Percentiles rank a stretch among this genome's conserved stretches.
Conservation (phyloP, 2,113 vertebrate genomes). For the Periophthalmus modestus region DNA sequence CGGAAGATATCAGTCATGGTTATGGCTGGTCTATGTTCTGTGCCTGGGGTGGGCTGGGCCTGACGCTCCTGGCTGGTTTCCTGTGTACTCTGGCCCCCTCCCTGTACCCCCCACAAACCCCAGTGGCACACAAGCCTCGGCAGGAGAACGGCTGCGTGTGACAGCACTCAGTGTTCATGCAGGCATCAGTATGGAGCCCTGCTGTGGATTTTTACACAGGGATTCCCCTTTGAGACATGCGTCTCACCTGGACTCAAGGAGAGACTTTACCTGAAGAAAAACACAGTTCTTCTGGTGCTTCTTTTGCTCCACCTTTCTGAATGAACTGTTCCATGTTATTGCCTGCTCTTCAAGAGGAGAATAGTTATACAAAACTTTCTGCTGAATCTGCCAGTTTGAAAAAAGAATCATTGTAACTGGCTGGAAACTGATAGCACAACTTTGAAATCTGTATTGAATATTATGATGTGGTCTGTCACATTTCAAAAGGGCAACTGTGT, state of each 20-base stretch:
- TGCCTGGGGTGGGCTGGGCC: slow-evolving; percentile 96
- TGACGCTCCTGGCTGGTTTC: slow-evolving; percentile 96
- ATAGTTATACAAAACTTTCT: slow-evolving; percentile 49
- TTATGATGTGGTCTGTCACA: slow-evolving; percentile 59
- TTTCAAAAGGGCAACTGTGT: slow-evolving; percentile 71
- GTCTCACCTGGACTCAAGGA: slow-evolving; percentile 39
- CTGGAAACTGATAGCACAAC: slow-evolving; percentile 65
- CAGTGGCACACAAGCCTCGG: slow-evolving; percentile 92
- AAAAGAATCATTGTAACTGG: slow-evolving; percentile 49
- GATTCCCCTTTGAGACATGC: slow-evolving; percentile 44
- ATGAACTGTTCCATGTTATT: slow-evolving; percentile 70
- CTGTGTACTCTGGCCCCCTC: slow-evolving; percentile 98
- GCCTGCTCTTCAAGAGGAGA: slow-evolving; percentile 66
- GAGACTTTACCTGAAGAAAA: slow-evolving; percentile 60
- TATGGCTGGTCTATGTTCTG: slow-evolving; percentile 99
- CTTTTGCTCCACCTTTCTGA: slow-evolving; percentile 47
- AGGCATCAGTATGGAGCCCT: slow-evolving; percentile 41
- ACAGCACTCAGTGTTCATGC: slow-evolving; percentile 56
- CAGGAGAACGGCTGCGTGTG: slow-evolving; percentile 91
- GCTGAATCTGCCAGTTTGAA: slow-evolving; percentile 52
- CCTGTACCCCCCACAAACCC: slow-evolving; percentile 88
- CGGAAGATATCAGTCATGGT: slow-evolving; percentile 96
- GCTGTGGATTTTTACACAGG: slow-evolving; percentile 53
- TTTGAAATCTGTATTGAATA: slow-evolving; percentile 57
- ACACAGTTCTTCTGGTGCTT: slow-evolving; percentile 70